Conservation (phyloP, 1,140 invertebrate species). For the Hylaeus volcanicus region DNA sequence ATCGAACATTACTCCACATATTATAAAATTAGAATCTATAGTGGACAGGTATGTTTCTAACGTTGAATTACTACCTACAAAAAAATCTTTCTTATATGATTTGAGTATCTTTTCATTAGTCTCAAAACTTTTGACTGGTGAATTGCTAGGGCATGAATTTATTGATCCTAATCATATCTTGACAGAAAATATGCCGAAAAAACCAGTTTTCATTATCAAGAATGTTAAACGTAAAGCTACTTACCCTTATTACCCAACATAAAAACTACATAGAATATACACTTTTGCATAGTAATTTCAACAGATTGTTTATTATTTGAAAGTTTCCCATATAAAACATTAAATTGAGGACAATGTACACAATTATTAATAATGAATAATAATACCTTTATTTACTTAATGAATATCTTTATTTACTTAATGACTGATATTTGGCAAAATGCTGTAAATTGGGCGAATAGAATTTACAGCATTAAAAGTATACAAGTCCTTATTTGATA, state of each 20-base stretch:
- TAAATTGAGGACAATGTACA: constrained; percentile 1
- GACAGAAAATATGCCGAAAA: constrained; percentile 59
- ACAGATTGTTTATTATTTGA: constrained; percentile 26
- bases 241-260: constrained; percentile 23
- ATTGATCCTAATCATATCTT: constrained; percentile 58
- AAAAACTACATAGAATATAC: neutral
- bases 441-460: constrained; percentile 39
- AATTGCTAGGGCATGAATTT: constrained; percentile 62
- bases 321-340: constrained; percentile 4
- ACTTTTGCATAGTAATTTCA: neutral
- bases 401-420: constrained; percentile 51
- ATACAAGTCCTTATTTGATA: constrained; percentile 37
- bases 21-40: constrained; percentile 58
- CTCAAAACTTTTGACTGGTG: constrained; percentile 65
- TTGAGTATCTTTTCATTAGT: constrained; percentile 58
- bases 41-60: constrained; percentile 59
- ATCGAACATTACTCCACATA: constrained; percentile 57
- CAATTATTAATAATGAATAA: constrained; percentile 44
- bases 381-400: constrained; percentile 29
- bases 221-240: constrained; percentile 58
- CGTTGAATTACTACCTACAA: constrained; percentile 50
- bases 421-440: constrained; percentile 61
- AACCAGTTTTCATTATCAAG: constrained; percentile 70
- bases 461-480: constrained; percentile 53
- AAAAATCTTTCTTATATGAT: constrained; percentile 30